Evolutionary conservation across 2,113 vertebrate species (phyloP), one percentile per base, ranked within the genome.

Genomic region (Corydoras maculifer): DNA sequence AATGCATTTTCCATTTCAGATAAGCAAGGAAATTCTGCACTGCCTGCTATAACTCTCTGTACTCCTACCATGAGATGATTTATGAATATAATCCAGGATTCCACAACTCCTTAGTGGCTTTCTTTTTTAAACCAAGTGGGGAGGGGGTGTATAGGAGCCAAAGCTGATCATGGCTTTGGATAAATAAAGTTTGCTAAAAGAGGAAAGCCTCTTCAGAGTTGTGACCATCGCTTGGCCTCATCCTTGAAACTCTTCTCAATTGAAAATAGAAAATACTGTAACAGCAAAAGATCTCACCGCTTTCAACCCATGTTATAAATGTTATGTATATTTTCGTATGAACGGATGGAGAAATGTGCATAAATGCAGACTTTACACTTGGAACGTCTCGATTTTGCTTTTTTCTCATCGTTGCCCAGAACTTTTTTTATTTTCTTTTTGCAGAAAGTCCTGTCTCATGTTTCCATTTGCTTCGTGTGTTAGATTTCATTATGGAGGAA

Each of bases 381-480:
- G 18, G 18, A 25, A 25, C 18, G 2, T 25, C 18, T 25, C 18
- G 18, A 25, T 25, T 25, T 25, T 25, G 18, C 18, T 25, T 25
- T 25, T 25, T 49, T 18, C 59, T 13, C 7, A 35, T 67, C 58
- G 54, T n/a, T 29, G 29, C n/a, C 3, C 8, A 54, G 4, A 59
- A 57, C 66, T 73, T 66, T 67, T 25, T 25, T 25, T 25, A 25
- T 25, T 25, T 25, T 25, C 18, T 25, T 25, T 25, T 25, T 25
- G 18, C 18, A 25, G 18, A 25, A 2, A 9, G 3, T 72, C 49
- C 53, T 58, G 43, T 48, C 62, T 72, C 70, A 32, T 43, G 54
- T 68, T 65, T 69, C 65, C 63, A 71, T 82, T 75, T 67, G 49
- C 74, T 81, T 78, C 73, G 62, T 54, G 29, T 72, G 50, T 25